phyloP scores from a whole-genome alignment of 2,888 invertebrate genomes.

The Aleiodes alternator region DNA sequence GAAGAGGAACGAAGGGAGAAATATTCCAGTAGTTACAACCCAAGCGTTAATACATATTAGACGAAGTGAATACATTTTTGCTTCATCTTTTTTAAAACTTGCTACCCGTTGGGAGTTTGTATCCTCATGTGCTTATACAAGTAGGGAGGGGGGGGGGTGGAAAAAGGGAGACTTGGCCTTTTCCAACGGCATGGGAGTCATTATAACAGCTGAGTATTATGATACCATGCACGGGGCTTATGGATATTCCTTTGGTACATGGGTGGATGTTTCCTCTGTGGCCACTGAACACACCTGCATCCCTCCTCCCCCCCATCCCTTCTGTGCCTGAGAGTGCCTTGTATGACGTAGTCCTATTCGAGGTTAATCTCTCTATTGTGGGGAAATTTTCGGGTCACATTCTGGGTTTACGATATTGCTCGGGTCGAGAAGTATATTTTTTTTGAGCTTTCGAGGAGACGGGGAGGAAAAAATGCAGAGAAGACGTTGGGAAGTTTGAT shows the following conservation, averaged over 20 bases:
- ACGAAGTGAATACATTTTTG: background rate
- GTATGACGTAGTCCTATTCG: slow-evolving; percentile 16
- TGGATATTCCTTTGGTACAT: slow-evolving; percentile 19
- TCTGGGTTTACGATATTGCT: background rate
- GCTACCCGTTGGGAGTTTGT: too few relatives aligned
- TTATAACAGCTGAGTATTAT: slow-evolving; percentile 16
- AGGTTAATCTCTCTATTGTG: slow-evolving; percentile 27
- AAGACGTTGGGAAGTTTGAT: too few relatives aligned
- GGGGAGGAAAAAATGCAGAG: too few relatives aligned
- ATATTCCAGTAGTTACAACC: background rate
- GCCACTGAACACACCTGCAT: slow-evolving; percentile 22
- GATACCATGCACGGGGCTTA: slow-evolving; percentile 19
- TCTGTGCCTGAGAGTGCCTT: background rate
- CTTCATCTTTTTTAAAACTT: too few relatives aligned
- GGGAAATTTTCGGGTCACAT: slow-evolving; percentile 15
- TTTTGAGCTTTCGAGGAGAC: too few relatives aligned
- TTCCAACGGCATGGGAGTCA: slow-evolving; percentile 14
- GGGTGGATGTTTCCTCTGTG: slow-evolving; percentile 13
- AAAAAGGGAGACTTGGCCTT: slow-evolving; percentile 15
- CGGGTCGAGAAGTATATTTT: too few relatives aligned
- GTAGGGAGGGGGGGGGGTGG: too few relatives aligned
- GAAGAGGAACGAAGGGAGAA: too few relatives aligned
- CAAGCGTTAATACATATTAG: slow-evolving; percentile 20
- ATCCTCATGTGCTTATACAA: too few relatives aligned
- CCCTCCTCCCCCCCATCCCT: background rate